Conservation (phyloP, 2,113 vertebrate genomes). For the Engystomops pustulosus region DNA sequence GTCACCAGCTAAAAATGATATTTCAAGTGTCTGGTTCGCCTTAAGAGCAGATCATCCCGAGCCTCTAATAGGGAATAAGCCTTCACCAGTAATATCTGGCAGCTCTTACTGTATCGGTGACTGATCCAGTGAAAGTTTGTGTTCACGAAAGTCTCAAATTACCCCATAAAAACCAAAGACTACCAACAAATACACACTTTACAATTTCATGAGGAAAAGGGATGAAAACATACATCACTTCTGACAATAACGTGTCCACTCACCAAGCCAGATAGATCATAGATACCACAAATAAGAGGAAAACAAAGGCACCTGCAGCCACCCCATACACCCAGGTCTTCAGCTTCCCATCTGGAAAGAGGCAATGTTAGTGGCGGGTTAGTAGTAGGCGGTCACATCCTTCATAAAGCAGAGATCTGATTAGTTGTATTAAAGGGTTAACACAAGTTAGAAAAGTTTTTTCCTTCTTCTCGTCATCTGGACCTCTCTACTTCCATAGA, state of each 20-base stretch:
- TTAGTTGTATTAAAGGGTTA: constrained; percentile 11
- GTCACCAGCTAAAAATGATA: too few relatives aligned
- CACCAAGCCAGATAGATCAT: constrained; percentile 99
- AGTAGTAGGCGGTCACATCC: background rate
- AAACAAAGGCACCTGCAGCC: constrained; percentile 93
- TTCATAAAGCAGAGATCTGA: too few relatives aligned
- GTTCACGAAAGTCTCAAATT: too few relatives aligned
- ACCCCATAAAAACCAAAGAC: too few relatives aligned
- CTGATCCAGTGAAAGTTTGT: too few relatives aligned
- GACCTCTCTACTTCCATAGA: background rate
- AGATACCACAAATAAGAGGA: constrained; percentile 97
- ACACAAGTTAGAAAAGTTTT: background rate
- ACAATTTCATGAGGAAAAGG: too few relatives aligned
- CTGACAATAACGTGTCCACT: constrained; percentile 71
- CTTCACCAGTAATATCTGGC: too few relatives aligned
- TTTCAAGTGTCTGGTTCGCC: too few relatives aligned
- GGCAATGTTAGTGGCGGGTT: constrained; percentile 74
- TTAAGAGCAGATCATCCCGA: too few relatives aligned
- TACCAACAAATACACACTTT: too few relatives aligned
- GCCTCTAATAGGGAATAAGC: too few relatives aligned
- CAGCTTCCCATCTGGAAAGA: constrained; percentile 92
- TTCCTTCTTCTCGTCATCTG: background rate
- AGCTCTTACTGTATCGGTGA: too few relatives aligned
- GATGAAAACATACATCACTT: background rate
- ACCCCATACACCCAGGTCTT: constrained; percentile 99